These are phyloP conservation scores for Monoplex corrugatus DNA, from an alignment of 2,888 invertebrate genomes.

Conservation along the genomic window DNA sequence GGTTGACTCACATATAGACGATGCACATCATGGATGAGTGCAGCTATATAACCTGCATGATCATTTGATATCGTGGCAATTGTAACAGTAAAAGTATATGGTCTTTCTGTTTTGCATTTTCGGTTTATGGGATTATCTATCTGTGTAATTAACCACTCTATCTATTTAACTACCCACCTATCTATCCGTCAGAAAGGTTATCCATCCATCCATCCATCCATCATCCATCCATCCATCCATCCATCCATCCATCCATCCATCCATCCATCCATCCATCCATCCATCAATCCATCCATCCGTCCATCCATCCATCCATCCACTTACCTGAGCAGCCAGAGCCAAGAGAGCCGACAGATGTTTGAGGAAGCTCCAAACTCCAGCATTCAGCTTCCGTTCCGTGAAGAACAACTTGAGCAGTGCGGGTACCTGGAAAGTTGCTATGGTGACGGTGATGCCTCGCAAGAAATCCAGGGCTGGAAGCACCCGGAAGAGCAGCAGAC, in stretches of 20 bases:
- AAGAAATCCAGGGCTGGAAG: conserved; percentile 77
- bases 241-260: neutral
- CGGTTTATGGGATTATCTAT: no score
- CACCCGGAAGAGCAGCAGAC: conserved; percentile 78
- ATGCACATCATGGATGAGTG: no score
- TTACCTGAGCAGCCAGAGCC: conserved; percentile 70
- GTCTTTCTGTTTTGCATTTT: no score
- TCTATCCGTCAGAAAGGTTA: no score
- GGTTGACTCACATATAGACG: no score
- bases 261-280: neutral
- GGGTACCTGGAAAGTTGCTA: conserved; percentile 77
- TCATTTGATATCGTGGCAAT: no score
- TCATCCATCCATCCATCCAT: neutral
- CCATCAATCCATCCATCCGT: neutral
- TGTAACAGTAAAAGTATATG: no score
- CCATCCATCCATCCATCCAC: conserved; percentile 26
- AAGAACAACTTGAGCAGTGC: conserved; percentile 77
- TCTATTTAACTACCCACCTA: neutral
- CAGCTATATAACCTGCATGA: no score
- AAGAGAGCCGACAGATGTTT: conserved; percentile 63
- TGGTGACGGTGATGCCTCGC: conserved; percentile 77
- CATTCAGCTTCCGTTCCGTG: conserved; percentile 64
- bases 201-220: neutral
- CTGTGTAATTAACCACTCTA: no score
- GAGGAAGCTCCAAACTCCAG: conserved; percentile 64